Evolutionary conservation across 2,797 vertebrate genomes (phyloP), one percentile per base, ranked within the genome.

Genomic region (Sphenodon punctatus): DNA sequence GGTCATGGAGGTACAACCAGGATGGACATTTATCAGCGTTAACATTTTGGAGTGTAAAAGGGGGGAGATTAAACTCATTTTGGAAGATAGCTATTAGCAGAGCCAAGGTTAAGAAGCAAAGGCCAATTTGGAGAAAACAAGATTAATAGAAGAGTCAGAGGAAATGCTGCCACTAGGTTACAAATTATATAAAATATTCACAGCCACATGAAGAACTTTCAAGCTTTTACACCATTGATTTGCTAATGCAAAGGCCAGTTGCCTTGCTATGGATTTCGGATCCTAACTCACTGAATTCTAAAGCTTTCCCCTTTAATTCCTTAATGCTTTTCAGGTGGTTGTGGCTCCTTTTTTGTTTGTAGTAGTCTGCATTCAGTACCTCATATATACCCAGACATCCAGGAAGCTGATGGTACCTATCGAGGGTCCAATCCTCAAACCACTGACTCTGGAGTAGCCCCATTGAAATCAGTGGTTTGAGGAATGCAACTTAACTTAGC

Each of bases 201-300:
- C 43, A 63, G 10, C 25, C 67, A 27, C 11, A 25, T 67, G 46
- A 82, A 79, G 65, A 79, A 75, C 34, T 76, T 38, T 10, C 10
- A 32, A 78, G 74, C n/a, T 80, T 78, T 66, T 34, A 75, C 77
- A 32, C 61, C 49, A 67, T 2, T 73, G 74, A 84, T 86, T 84
- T 79, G 41, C 41, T 84, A 80, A 86, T 56, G 51, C 12, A 68
- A 6, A 78, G n/a, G 80, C 66, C 78, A 45, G 58, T 80, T 14
- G 60, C 60, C 76, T 60, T 30, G 38, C 39, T 58, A 51, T 23
- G 15, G 13, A 30, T 78, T 67, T 36, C 48, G 13, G 39, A 17
- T 88, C 32, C 10, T 48, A 16, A 55, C 75, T 80, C 0, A 0
- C 8, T 25, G 74, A 42, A 67, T 74, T 71, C n/a, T 25, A 67